phyloP scores from a whole-genome alignment of 2,888 invertebrate genomes.

The Cantharis nigra region DNA sequence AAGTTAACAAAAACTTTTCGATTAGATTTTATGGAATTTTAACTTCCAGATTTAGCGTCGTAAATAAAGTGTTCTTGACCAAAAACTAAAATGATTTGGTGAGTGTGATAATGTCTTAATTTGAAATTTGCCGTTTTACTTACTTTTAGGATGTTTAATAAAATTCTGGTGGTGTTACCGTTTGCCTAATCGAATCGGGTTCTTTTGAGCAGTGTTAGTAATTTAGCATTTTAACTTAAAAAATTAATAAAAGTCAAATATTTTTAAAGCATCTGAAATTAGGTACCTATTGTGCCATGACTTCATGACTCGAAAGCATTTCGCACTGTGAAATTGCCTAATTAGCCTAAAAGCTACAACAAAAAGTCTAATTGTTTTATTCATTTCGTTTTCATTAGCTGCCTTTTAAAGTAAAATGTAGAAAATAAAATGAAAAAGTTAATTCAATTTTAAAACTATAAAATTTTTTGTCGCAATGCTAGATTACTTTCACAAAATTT shows the following conservation, averaged over 20 bases:
- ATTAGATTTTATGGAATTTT: neutral
- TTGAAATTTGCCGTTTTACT: neutral
- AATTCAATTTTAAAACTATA: neutral
- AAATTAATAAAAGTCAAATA: neutral
- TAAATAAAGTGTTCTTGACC: neutral
- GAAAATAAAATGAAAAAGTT: neutral
- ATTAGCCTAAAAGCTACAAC: neutral
- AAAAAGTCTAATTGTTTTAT: neutral
- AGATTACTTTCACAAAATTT: neutral
- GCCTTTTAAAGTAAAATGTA: neutral
- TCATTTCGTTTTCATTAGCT: neutral
- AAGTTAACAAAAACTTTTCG: neutral
- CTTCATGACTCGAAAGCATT: neutral
- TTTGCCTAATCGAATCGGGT: neutral
- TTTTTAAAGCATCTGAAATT: neutral
- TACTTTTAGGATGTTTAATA: neutral
- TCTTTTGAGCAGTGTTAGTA: neutral
- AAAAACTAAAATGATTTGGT: neutral
- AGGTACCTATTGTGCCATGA: neutral
- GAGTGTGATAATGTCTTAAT: neutral
- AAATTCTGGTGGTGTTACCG: neutral
- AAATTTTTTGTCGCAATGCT: neutral
- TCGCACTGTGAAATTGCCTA: no score
- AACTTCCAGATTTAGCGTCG: neutral
- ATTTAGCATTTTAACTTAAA: neutral